Evolutionary conservation across 2,797 vertebrate species (phyloP).

Genomic region (Hydrophis major): DNA sequence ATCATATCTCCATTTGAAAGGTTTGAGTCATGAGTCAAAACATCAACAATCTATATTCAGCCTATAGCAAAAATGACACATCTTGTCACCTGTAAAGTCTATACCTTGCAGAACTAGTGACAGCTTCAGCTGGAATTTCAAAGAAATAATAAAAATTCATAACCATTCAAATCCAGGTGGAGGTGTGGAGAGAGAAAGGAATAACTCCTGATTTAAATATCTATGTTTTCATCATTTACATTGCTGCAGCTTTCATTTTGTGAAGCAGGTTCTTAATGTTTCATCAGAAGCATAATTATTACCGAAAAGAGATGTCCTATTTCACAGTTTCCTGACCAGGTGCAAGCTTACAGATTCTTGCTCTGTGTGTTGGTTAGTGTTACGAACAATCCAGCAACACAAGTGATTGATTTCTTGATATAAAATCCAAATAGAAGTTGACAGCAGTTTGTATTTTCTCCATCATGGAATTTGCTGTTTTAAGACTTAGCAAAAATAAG

Average conservation of each 20-base stretch:
- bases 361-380: slow-evolving; percentile 68
- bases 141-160: slow-evolving; percentile 68
- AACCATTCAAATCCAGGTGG: slow-evolving; percentile 70
- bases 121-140: slow-evolving; percentile 70
- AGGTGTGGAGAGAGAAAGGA: slow-evolving; percentile 37
- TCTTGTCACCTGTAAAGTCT: slow-evolving; percentile 65
- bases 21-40: slow-evolving; percentile 59
- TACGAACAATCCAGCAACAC: slow-evolving; percentile 72
- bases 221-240: slow-evolving; percentile 74
- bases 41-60: slow-evolving; percentile 61
- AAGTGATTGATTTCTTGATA: slow-evolving; percentile 76
- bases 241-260: slow-evolving; percentile 70
- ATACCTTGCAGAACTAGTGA: slow-evolving; percentile 69
- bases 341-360: slow-evolving; percentile 69
- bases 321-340: slow-evolving; percentile 77
- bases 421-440: slow-evolving; percentile 68
- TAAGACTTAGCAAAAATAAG: no score
- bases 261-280: slow-evolving; percentile 72
- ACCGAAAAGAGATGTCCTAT: slow-evolving; percentile 71
- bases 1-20: slow-evolving; percentile 54
- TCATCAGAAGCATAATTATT: slow-evolving; percentile 76
- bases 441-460: slow-evolving; percentile 64
- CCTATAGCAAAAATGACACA: slow-evolving; percentile 57
- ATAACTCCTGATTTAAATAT: slow-evolving; percentile 77
- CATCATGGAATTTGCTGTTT: neutral